Conservation (phyloP, 2,113 vertebrate genomes). For the Crotalus horridus region DNA sequence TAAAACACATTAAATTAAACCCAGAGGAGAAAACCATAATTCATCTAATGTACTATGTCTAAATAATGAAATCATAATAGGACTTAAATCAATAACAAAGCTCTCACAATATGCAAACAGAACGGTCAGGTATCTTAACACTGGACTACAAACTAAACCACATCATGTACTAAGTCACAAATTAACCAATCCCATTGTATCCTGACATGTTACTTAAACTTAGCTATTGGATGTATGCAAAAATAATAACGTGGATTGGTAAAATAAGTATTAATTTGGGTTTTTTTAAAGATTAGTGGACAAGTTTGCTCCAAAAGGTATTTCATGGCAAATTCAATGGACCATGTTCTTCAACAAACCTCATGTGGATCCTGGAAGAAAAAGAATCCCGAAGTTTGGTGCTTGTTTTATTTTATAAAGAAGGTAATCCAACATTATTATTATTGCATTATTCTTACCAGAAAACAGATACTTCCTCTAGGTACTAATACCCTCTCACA, state of each 20-base stretch:
- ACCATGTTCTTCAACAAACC: neutral
- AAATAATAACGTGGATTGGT: neutral
- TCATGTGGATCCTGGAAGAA: neutral
- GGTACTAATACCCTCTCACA: neutral
- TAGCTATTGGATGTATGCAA: neutral
- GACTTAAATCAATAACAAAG: neutral
- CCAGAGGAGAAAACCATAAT: neutral
- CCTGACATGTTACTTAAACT: neutral
- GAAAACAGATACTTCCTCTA: neutral
- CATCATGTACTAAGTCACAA: neutral
- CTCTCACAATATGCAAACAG: neutral
- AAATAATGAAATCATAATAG: neutral
- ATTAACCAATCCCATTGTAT: neutral
- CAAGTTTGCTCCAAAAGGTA: neutral
- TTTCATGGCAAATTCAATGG: neutral
- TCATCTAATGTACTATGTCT: neutral
- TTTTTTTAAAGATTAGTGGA: neutral
- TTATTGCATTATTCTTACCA: neutral
- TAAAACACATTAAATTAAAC: neutral
- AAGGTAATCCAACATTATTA: neutral
- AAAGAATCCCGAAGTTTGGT: neutral
- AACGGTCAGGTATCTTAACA: neutral
- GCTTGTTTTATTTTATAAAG: neutral
- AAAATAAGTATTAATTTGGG: neutral
- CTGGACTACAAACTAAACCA: neutral